Conservation (phyloP, 2,113 vertebrate species). For the Paramormyrops kingsleyae region DNA sequence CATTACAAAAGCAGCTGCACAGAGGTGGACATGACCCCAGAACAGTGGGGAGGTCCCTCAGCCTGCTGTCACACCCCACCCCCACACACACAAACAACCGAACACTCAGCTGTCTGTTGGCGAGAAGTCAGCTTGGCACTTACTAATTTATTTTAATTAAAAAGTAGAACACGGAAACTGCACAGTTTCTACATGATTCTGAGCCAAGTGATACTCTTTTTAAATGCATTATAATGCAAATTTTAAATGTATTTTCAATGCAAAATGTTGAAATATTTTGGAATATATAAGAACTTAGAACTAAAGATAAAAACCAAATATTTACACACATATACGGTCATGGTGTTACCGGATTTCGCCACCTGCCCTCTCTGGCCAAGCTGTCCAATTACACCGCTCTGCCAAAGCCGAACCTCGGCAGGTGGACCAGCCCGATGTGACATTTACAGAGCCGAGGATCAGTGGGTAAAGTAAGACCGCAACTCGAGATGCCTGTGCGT, state of each 20-base stretch:
- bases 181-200: background rate
- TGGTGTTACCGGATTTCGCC: background rate
- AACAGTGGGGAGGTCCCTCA: background rate
- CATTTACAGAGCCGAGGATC: background rate
- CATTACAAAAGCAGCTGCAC: background rate
- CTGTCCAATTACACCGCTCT: background rate
- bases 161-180: background rate
- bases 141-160: background rate
- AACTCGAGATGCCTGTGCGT: background rate
- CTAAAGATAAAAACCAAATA: background rate
- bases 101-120: background rate
- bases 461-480: background rate
- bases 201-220: background rate
- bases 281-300: background rate
- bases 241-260: background rate
- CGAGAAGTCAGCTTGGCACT: background rate
- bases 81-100: background rate
- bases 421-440: background rate
- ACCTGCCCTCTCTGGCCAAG: background rate
- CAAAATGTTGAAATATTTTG: background rate
- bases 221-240: background rate
- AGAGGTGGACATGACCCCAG: background rate
- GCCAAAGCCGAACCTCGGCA: background rate
- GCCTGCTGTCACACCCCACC: background rate
- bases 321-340: background rate